Evolutionary conservation across 53 echinoderm and acorn worm genomes (phyloP).

Genomic region (Echinometra lucunter): DNA sequence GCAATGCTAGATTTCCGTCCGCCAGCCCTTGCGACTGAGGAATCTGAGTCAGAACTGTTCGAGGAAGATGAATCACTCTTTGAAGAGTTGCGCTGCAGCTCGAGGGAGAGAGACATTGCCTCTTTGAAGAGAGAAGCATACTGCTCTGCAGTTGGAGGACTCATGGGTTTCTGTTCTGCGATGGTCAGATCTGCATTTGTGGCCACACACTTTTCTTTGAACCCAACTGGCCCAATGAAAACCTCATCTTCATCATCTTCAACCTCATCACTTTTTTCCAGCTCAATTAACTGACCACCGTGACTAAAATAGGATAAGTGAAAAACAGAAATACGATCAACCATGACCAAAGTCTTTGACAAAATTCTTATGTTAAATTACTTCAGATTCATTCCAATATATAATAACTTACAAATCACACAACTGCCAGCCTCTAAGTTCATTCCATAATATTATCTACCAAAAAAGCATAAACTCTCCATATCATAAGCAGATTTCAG

Average conservation of each 20-base stretch:
- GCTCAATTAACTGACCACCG: not conserved
- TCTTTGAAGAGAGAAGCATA: constrained; percentile 92
- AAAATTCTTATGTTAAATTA: not conserved
- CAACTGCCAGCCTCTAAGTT: not conserved
- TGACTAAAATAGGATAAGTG: not conserved
- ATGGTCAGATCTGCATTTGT: constrained; percentile 80
- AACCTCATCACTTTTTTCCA: constrained; percentile 45
- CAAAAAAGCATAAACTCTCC: no score
- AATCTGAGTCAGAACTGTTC: not conserved
- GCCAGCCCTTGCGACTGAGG: not conserved
- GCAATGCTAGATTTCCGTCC: not conserved
- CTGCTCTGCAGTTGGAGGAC: constrained; percentile 89
- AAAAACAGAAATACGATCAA: not conserved
- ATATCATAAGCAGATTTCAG: not conserved
- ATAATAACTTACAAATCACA: not conserved
- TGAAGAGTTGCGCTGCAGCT: constrained; percentile 65
- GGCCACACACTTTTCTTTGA: constrained; percentile 91
- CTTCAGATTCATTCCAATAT: not conserved
- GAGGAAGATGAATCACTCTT: constrained; percentile 44
- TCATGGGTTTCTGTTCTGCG: constrained; percentile 70
- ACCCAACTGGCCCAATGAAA: constrained; percentile 93
- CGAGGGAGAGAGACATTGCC: constrained; percentile 81
- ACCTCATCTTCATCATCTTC: constrained; percentile 96
- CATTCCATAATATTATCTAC: no score
- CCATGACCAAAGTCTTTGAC: not conserved